These are phyloP conservation scores for Macropus fuliginosus DNA, from an alignment of 2,797 vertebrate genomes.

Conservation along the genomic window DNA sequence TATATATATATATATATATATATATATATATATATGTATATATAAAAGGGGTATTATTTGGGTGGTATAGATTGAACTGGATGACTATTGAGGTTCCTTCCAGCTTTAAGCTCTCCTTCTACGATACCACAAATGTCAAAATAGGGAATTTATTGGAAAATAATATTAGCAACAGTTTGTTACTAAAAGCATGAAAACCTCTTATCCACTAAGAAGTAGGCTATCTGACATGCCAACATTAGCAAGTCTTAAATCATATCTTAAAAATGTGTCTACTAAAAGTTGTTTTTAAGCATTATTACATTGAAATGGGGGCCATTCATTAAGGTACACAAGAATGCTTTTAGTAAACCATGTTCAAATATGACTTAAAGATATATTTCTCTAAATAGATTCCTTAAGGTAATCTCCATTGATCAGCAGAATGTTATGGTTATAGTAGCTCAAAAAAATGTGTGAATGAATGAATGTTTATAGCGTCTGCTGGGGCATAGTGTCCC, in stretches of 20 bases:
- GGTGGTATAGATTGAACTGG: background rate
- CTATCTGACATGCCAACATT: background rate
- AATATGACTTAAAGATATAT: conserved; percentile 35
- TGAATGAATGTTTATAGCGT: background rate
- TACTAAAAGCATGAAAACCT: background rate
- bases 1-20: background rate
- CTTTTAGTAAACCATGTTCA: conserved; percentile 40
- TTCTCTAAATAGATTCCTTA: conserved; percentile 44
- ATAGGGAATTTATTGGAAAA: conserved; percentile 22
- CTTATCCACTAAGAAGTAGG: background rate
- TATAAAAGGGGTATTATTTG: background rate
- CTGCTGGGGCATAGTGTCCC: background rate
- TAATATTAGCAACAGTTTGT: conserved; percentile 8
- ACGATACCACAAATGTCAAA: background rate
- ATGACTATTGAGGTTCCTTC: background rate
- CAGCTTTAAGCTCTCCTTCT: background rate
- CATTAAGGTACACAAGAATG: background rate
- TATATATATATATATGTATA: background rate
- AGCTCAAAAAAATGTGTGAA: background rate
- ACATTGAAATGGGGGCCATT: conserved; percentile 10
- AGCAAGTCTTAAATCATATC: conserved; percentile 11
- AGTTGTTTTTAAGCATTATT: background rate
- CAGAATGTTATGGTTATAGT: background rate
- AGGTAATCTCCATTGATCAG: conserved; percentile 4
- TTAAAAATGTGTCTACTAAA: background rate